phyloP scores from a whole-genome alignment of 2,888 invertebrate species.

The Cremastobaeus sp. region DNA sequence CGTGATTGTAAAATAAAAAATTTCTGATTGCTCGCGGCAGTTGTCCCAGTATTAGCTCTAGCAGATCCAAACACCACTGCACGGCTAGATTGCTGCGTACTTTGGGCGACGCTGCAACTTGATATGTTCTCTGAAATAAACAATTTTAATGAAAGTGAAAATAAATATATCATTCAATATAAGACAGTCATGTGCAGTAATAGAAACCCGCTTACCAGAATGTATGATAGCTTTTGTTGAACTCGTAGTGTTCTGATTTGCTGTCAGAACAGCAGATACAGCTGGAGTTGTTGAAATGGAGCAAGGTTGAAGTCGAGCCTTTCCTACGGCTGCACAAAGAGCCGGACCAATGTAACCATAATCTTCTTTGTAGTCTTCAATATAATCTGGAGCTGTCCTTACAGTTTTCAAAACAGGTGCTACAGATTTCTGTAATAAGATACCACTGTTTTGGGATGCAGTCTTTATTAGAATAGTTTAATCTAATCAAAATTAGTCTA shows the following conservation, averaged over 20 bases:
- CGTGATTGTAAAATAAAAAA: conserved; percentile 74
- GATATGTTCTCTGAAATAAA: conserved; percentile 67
- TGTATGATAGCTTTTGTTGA: conserved; percentile 71
- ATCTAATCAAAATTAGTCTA: no score
- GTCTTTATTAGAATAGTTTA: no score
- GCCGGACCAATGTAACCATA: conserved; percentile 92
- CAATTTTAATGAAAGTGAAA: no score
- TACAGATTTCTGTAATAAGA: conserved; percentile 86
- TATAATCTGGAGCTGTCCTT: conserved; percentile 87
- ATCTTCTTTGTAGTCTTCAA: conserved; percentile 92
- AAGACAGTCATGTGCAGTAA: no score
- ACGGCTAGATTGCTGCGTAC: conserved; percentile 73
- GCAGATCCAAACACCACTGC: conserved; percentile 80
- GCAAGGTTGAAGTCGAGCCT: conserved; percentile 87
- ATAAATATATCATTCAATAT: no score
- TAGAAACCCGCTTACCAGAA: conserved; percentile 70
- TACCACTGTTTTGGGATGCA: no score
- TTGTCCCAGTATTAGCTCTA: conserved; percentile 71
- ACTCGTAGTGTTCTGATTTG: conserved; percentile 67
- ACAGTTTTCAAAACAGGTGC: conserved; percentile 90
- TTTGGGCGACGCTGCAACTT: conserved; percentile 69
- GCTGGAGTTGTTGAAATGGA: conserved; percentile 78
- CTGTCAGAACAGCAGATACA: conserved; percentile 69
- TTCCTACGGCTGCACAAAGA: conserved; percentile 88
- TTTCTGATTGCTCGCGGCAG: conserved; percentile 70